These are phyloP conservation scores for Aquatica leii DNA, from an alignment of 2,888 invertebrate genomes.

Conservation along the genomic window DNA sequence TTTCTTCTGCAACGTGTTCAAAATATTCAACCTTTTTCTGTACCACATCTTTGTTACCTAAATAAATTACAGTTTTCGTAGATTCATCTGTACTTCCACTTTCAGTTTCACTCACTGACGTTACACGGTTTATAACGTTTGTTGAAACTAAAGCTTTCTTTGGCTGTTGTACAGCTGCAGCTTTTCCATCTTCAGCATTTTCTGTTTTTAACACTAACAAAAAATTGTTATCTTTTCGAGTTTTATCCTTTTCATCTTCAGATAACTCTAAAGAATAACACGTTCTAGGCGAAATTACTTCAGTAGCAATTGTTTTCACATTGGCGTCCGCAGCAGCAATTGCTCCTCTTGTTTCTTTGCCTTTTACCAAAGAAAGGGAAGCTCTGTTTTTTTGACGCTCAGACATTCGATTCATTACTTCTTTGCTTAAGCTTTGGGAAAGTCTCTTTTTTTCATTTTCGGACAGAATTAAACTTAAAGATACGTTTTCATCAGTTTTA, in stretches of 20 bases:
- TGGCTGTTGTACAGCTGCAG: slow-evolving; percentile 52
- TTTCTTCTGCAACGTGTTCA: slow-evolving; percentile 70
- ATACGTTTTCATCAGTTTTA: neutral
- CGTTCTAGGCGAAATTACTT: slow-evolving; percentile 60
- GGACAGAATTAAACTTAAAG: slow-evolving; percentile 50
- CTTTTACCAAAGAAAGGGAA: slow-evolving; percentile 55
- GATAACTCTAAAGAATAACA: slow-evolving; percentile 62
- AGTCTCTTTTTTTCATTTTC: slow-evolving; percentile 78
- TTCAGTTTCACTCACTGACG: slow-evolving; percentile 73
- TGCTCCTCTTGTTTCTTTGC: slow-evolving; percentile 70
- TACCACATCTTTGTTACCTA: slow-evolving; percentile 69
- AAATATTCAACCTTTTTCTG: slow-evolving; percentile 82
- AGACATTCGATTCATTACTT: slow-evolving; percentile 72
- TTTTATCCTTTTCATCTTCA: slow-evolving; percentile 51
- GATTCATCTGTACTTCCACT: slow-evolving; percentile 78
- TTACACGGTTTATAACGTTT: slow-evolving; percentile 58
- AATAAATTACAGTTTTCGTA: slow-evolving; percentile 72
- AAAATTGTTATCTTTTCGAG: slow-evolving; percentile 58
- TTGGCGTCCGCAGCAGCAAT: slow-evolving; percentile 65
- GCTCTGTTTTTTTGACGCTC: slow-evolving; percentile 58
- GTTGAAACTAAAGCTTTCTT: slow-evolving; percentile 54
- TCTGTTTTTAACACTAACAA: slow-evolving; percentile 59
- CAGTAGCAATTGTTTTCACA: slow-evolving; percentile 51
- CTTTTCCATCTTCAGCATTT: slow-evolving; percentile 18
- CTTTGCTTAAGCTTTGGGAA: slow-evolving; percentile 76